These are phyloP conservation scores for Neodiprion fabricii DNA, from an alignment of 1,140 invertebrate species.

Conservation along the genomic window DNA sequence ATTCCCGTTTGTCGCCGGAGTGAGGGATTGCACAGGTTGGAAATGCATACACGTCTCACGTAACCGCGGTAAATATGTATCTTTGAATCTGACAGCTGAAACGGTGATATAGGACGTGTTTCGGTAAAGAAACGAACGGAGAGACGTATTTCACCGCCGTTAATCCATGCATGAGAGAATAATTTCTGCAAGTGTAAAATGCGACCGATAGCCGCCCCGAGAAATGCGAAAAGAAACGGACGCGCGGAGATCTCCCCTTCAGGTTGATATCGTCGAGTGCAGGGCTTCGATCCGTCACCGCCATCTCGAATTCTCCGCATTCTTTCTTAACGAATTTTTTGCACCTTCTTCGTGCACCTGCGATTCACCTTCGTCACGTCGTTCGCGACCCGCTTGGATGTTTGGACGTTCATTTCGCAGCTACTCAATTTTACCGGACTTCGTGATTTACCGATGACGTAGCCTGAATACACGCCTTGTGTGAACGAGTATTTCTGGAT, in stretches of 20 bases:
- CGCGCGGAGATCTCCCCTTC: not conserved
- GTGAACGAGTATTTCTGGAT: not conserved
- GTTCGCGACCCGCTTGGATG: slow-evolving; percentile 10
- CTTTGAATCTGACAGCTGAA: not conserved
- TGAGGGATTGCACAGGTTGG: not conserved
- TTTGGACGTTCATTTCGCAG: slow-evolving; percentile 14
- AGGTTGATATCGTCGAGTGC: too few species aligned
- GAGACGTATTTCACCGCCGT: not conserved
- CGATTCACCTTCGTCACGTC: slow-evolving; percentile 14
- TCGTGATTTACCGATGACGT: not conserved
- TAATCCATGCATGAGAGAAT: slow-evolving; percentile 1
- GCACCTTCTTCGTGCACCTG: slow-evolving; percentile 32
- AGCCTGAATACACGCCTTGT: not conserved
- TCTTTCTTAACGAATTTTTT: slow-evolving; percentile 43
- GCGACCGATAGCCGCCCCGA: not conserved
- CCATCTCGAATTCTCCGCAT: slow-evolving; percentile 36
- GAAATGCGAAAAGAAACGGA: not conserved
- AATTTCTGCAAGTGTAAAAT: not conserved
- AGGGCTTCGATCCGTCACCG: not conserved
- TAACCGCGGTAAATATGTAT: not conserved
- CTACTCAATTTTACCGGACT: not conserved
- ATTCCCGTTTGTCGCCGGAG: not conserved
- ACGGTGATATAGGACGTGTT: not conserved
- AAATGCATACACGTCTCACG: not conserved
- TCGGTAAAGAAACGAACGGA: not conserved